Base-by-base conservation (phyloP, 2,888 invertebrate genomes). In the Oligia fasciuncula region DNA sequence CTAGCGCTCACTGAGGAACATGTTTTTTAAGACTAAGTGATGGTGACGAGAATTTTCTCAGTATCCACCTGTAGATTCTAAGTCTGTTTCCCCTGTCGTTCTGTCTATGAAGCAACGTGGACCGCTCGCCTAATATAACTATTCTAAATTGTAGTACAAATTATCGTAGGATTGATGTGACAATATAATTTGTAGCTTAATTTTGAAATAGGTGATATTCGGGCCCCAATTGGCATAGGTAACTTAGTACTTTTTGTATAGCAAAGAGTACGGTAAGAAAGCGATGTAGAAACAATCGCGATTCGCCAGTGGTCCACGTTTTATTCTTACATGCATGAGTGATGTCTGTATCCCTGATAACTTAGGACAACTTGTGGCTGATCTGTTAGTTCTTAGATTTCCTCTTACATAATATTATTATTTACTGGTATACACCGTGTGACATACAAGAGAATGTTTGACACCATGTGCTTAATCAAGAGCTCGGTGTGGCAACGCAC, bases 1-100 rank as follows among this genome's bases (percentile, higher is more conserved):
- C 95, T 96, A 97, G 96, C 96, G 96, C 96, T 92, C 96, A 94
- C 94, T 93, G 92, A 95, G 93, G 96, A 95, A 96, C 88, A 90
- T 94, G 92, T 95, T 94, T 87, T 95, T 94, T 94, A 94, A 84
- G 83, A 85, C 82, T 71, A 84, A 96, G 92, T 94, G 93, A 95
- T 93, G 96, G 96, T 96, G 96, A 96, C 90, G 92, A 94, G 92
- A 91, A 90, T 93, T 94, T 93, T 90, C 90, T 93, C 90, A 90
- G 88, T 94, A 94, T 93, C 92, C 93, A 94, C 95, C 93, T 91
- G 95, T 96, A 95, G 95, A 90, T 89, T 91, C 91, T 91, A 92
- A 91, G 87, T 92, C 92, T 93, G 88, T 92, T 89, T 91, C 90
- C 93, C 92, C 90, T 92, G 90, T 93, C 92, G 90, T 93, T 90